A percentile compares a stretch with the other conserved stretches of the same genome.
Conservation (phyloP, 2,888 invertebrate genomes). For the Willowsia nigromaculata region DNA sequence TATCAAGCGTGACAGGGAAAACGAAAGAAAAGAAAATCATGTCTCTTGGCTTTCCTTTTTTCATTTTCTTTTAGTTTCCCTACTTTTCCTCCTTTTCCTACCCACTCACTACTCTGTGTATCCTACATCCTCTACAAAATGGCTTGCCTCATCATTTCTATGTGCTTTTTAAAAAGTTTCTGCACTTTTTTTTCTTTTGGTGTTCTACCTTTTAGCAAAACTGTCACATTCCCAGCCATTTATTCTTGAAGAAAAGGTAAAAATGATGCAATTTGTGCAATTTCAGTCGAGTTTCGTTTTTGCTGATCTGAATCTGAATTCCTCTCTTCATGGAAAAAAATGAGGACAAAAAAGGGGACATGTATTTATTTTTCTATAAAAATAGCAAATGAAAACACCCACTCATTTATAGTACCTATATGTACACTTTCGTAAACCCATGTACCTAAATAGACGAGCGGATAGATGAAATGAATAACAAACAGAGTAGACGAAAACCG, state of each 20-base stretch:
- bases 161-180: background rate
- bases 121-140: background rate
- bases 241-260: conserved; percentile 13
- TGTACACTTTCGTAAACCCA: background rate
- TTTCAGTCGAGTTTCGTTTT: background rate
- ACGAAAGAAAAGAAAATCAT: background rate
- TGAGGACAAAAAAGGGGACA: background rate
- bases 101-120: too few relatives aligned
- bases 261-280: conserved; percentile 67
- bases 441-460: background rate
- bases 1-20: conserved; percentile 48
- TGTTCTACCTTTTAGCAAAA: background rate
- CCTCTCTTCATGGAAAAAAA: background rate
- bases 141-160: background rate
- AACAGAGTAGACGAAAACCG: background rate
- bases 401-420: background rate
- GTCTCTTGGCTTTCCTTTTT: conserved; percentile 11
- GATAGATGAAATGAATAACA: conserved; percentile 22
- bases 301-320: conserved; percentile 34
- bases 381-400: too few relatives aligned
- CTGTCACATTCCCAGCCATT: conserved; percentile 7
- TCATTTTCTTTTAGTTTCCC: too few relatives aligned
- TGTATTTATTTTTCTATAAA: too few relatives aligned
- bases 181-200: background rate
- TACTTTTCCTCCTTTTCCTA: background rate